Evolutionary conservation across 37 sponge, comb jelly and placozoan genomes (phyloP).

Genomic region (Bolinopsis microptera): DNA sequence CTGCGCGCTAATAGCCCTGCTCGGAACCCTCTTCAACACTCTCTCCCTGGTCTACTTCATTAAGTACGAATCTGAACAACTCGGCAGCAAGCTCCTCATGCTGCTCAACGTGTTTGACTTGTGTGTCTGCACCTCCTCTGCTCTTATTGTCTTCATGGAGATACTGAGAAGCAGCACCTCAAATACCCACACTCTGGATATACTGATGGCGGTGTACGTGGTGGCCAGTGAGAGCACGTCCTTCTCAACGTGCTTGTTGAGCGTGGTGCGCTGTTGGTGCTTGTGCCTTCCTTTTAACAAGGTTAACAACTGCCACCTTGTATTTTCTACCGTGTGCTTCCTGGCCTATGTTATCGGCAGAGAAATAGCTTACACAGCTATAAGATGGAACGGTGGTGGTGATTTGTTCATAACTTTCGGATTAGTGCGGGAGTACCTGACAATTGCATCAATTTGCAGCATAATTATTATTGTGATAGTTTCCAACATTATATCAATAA

Average conservation of each 20-base stretch:
- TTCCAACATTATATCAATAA: not conserved
- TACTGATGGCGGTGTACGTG: not conserved
- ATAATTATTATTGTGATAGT: not conserved
- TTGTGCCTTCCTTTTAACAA: not conserved
- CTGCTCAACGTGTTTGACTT: slow-evolving; percentile 16
- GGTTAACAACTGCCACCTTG: not conserved
- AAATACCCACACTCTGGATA: not conserved
- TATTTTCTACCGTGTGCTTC: not conserved
- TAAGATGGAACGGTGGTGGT: not conserved
- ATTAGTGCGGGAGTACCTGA: not conserved
- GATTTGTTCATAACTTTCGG: not conserved
- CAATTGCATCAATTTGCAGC: not conserved
- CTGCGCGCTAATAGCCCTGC: not conserved
- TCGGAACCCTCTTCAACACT: not conserved
- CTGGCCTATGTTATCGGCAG: not conserved
- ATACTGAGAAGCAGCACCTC: not conserved
- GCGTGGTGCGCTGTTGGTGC: not conserved
- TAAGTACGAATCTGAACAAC: not conserved
- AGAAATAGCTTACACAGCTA: not conserved
- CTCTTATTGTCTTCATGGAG: not conserved
- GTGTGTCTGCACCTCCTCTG: not conserved
- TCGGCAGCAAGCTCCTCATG: slow-evolving; percentile 12
- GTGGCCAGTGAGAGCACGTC: not conserved
- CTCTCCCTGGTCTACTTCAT: slow-evolving; percentile 18
- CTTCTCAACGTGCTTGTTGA: slow-evolving; percentile 7